These are phyloP conservation scores for Euura saliciscinereae DNA, from an alignment of 1,140 invertebrate genomes.

Conservation along the genomic window DNA sequence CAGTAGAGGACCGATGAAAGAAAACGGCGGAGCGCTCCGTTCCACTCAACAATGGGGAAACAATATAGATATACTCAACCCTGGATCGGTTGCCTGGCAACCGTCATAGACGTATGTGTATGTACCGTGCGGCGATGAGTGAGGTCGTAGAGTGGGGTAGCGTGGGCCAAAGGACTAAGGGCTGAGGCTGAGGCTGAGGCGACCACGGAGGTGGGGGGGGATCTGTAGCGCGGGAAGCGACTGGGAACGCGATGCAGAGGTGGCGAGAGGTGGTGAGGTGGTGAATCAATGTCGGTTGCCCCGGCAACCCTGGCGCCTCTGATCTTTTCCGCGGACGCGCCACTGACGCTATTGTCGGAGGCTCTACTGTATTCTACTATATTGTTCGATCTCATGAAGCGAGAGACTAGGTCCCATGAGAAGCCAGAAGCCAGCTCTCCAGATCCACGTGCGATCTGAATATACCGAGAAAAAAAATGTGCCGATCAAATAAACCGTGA, in stretches of 20 bases:
- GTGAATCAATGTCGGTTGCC: constrained; percentile 58
- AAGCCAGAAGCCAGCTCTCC: no score
- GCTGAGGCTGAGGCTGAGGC: constrained; percentile 23
- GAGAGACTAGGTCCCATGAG: no score
- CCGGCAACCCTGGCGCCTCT: constrained; percentile 52
- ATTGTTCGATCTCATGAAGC: no score
- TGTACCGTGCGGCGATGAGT: not conserved
- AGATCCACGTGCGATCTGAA: no score
- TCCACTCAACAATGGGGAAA: constrained; percentile 28
- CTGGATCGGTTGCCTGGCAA: constrained; percentile 28
- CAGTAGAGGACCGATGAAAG: not conserved
- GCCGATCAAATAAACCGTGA: no score
- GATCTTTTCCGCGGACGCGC: not conserved
- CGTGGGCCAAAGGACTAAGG: constrained; percentile 13
- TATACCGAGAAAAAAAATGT: no score
- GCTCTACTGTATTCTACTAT: no score
- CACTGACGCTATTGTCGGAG: no score
- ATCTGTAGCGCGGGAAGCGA: constrained; percentile 21
- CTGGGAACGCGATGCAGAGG: constrained; percentile 23
- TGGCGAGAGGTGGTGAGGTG: constrained; percentile 29
- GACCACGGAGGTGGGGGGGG: constrained; percentile 21
- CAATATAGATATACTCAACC: constrained; percentile 18
- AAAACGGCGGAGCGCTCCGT: no score
- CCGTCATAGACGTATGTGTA: not conserved
- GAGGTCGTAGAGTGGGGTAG: not conserved